Evolutionary conservation across 1,140 invertebrate species (phyloP).

Genomic region (Dufourea novaeangliae): DNA sequence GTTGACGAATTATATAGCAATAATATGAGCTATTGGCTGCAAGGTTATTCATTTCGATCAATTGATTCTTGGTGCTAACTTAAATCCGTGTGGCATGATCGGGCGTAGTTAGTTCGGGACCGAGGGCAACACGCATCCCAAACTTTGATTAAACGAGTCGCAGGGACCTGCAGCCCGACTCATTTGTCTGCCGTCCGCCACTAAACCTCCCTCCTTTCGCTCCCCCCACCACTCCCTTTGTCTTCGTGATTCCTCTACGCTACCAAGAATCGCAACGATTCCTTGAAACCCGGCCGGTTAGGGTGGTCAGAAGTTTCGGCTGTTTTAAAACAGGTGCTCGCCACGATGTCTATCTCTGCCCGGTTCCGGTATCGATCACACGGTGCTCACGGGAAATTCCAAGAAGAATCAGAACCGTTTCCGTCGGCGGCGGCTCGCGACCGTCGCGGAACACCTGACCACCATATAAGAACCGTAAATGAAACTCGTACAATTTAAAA

Average conservation of each 20-base stretch:
- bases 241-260: constrained; percentile 42
- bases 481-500: too few relatives aligned
- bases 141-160: constrained; percentile 79
- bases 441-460: neutral
- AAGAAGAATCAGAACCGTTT: constrained; percentile 11
- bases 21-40: too few relatives aligned
- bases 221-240: neutral
- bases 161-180: constrained; percentile 74
- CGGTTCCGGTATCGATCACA: constrained; percentile 33
- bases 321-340: constrained; percentile 38
- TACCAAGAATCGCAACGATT: constrained; percentile 64
- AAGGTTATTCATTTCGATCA: too few relatives aligned
- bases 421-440: neutral
- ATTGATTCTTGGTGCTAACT: too few relatives aligned
- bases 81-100: constrained; percentile 78
- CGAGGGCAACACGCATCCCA: constrained; percentile 75
- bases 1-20: too few relatives aligned
- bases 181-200: constrained; percentile 75
- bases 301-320: constrained; percentile 41
- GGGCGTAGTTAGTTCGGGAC: constrained; percentile 74
- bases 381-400: neutral
- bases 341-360: constrained; percentile 24
- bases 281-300: constrained; percentile 54
- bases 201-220: constrained; percentile 11
- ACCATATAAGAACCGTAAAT: too few relatives aligned